Evolutionary conservation across 92 coral and sea anemone genomes (phyloP), one percentile per base, ranked within the genome.

Genomic region (Heliopora coerulea): DNA sequence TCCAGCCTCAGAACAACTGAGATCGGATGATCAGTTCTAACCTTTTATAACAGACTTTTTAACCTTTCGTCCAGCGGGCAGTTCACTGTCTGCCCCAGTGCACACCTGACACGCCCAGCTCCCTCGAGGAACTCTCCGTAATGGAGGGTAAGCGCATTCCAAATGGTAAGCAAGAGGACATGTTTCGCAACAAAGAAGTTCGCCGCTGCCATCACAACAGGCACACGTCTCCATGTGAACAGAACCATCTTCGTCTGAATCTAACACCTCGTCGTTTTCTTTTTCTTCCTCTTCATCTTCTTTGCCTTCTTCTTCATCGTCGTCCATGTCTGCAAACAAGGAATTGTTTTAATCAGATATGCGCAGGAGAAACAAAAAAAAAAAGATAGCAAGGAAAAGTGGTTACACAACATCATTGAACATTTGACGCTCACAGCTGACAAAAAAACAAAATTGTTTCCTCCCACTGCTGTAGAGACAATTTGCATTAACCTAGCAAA

Each of bases 91-190:
- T 0, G 96, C 96, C 23, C 98, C 98, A 23, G 95, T 93, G 75
- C 98, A 93, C 74, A 93, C 98, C 52, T 93, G 98, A 76, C 98
- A 93, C 39, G 91, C 96, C 98, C 98, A 93, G 88, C 82, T 85
- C 11, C 98, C 98, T 42, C 98, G 96, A 73, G 98, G 98, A 32
- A 93, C 81, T 56, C 98, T 93, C 27, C 98, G 89, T 37, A 93
- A 75, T 34, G 98, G 91, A 12, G 98, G 98, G 65, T 93, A 93
- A 29, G 89, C 95, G 63, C 98, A 93, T 63, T 79, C 74, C 77
- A 93, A 64, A 82, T 93, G 98, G 52, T 87, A 93, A 10, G 96
- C 98, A 24, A 93, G 80, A 17, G 98, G 96, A 68, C 98, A 93
- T 15, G 91, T 89, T 59, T 93, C 98, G 76, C 98, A 93, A 77